A percentile compares a stretch with the other conserved stretches of the same genome.
These are phyloP conservation scores for Lithophane ornitopus DNA, from an alignment of 2,888 invertebrate genomes.

Conservation along the genomic window DNA sequence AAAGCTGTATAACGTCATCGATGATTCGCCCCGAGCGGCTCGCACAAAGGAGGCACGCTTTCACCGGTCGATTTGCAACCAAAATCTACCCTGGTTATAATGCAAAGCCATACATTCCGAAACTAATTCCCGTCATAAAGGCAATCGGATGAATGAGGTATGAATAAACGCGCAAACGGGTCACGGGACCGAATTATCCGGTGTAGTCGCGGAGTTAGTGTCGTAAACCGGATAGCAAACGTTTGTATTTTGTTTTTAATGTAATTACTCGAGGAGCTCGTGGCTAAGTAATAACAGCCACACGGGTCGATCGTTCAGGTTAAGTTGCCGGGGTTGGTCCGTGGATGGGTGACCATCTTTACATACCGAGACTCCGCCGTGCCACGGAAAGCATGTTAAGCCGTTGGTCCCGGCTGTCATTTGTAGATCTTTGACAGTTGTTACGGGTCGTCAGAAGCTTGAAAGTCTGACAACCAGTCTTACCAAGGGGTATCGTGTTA, in stretches of 20 bases:
- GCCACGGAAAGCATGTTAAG: too few relatives aligned
- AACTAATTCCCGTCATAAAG: constrained; percentile 63
- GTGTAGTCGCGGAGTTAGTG: constrained; percentile 33
- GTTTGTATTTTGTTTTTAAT: not conserved
- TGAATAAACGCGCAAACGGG: constrained; percentile 51
- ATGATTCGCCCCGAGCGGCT: not conserved
- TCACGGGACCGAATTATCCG: constrained; percentile 51
- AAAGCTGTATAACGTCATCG: constrained; percentile 28
- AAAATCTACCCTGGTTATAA: constrained; percentile 43
- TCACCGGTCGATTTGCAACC: constrained; percentile 47
- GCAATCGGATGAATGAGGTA: constrained; percentile 55
- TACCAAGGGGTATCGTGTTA: too few relatives aligned
- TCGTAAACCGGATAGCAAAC: constrained; percentile 5
- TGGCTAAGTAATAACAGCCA: too few relatives aligned
- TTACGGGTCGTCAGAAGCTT: too few relatives aligned
- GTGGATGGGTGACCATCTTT: too few relatives aligned
- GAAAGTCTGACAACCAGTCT: too few relatives aligned
- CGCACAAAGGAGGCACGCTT: constrained; percentile 24
- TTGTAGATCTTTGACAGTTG: too few relatives aligned
- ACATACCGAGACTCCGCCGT: too few relatives aligned
- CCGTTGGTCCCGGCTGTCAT: too few relatives aligned
- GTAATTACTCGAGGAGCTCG: too few relatives aligned
- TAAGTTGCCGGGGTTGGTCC: too few relatives aligned
- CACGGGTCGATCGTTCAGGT: too few relatives aligned
- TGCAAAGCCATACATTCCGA: constrained; percentile 60